Conservation (phyloP, 1,140 invertebrate species). For the Mizuhopecten yessoensis region DNA sequence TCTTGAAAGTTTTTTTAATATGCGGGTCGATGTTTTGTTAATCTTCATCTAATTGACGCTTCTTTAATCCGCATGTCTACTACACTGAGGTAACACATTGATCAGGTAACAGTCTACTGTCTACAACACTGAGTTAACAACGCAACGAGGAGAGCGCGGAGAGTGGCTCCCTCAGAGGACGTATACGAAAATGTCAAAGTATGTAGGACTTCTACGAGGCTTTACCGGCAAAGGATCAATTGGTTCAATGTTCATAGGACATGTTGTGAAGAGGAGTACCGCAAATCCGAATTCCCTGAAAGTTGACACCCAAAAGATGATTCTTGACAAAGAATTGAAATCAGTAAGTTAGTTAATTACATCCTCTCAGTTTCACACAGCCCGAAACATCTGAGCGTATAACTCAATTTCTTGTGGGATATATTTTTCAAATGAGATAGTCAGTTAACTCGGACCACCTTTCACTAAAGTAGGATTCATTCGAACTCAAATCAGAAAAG, state of each 20-base stretch:
- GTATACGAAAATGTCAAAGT: neutral
- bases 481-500: too few species aligned
- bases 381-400: too few species aligned
- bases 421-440: too few species aligned
- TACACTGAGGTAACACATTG: too few species aligned
- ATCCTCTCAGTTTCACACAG: too few species aligned
- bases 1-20: neutral
- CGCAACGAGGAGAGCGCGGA: neutral
- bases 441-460: too few species aligned
- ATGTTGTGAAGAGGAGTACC: constrained; percentile 56
- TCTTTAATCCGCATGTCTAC: neutral
- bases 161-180: neutral
- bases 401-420: too few species aligned
- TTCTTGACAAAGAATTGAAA: constrained; percentile 59
- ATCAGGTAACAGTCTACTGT: too few species aligned
- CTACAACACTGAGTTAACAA: too few species aligned
- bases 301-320: constrained; percentile 58
- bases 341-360: constrained; percentile 61
- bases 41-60: neutral
- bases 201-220: neutral
- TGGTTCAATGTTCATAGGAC: constrained; percentile 52
- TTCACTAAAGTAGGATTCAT: too few species aligned
- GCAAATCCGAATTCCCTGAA: constrained; percentile 47
- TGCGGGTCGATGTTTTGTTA: neutral
- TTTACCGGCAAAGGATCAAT: neutral